These are phyloP conservation scores for Melanerpes formicivorus DNA, from an alignment of 2,113 vertebrate species.

Conservation along the genomic window DNA sequence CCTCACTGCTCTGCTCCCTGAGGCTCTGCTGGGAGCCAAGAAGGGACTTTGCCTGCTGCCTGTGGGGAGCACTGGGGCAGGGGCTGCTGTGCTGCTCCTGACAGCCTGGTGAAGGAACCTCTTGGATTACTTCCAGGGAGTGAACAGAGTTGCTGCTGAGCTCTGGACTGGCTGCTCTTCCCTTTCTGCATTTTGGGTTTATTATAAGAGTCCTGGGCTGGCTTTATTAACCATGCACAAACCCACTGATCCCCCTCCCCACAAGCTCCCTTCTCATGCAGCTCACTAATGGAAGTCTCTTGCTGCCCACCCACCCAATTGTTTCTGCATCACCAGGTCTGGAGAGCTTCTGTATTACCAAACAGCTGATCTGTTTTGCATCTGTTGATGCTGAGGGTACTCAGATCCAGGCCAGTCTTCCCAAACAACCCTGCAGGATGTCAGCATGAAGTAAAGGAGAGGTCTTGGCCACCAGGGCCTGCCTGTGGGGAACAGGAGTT, in stretches of 20 bases:
- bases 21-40: not conserved
- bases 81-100: not conserved
- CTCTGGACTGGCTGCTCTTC: not conserved
- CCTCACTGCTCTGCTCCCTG: not conserved
- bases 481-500: not conserved
- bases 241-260: not conserved
- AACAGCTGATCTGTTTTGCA: not conserved
- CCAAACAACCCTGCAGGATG: not conserved
- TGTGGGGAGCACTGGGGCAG: not conserved
- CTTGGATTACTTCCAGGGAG: not conserved
- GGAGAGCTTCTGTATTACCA: not conserved
- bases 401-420: not conserved
- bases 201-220: no score
- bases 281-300: not conserved
- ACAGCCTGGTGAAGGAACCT: not conserved
- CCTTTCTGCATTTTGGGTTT: not conserved
- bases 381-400: not conserved
- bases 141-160: not conserved
- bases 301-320: not conserved
- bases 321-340: not conserved
- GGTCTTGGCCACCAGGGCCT: not conserved
- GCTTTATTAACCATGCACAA: not conserved
- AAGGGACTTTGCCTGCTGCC: not conserved
- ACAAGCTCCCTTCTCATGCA: not conserved
- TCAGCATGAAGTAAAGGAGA: not conserved